Percentiles rank a stretch among this genome's conserved stretches.
Evolutionary conservation across 2,888 invertebrate species (phyloP).

Genomic region (Dusona sp.): DNA sequence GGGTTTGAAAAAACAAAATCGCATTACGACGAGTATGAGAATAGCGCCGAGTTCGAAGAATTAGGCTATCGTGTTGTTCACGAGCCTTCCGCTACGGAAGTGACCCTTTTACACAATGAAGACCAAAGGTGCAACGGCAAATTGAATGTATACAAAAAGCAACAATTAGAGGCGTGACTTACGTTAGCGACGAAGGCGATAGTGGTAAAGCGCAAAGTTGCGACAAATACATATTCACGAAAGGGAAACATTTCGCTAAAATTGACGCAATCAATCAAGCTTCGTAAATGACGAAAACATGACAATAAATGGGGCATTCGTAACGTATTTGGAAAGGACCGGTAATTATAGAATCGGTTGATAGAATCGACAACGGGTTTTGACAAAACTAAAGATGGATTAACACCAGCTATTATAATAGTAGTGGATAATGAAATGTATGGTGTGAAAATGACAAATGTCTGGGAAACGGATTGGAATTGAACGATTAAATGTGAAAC

Average conservation of each 20-base stretch:
- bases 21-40: neutral
- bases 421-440: neutral
- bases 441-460: slow-evolving; percentile 22
- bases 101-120: neutral
- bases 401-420: neutral
- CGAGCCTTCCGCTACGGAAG: slow-evolving; percentile 11
- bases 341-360: neutral
- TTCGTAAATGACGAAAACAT: slow-evolving; percentile 15
- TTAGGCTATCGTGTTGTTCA: neutral
- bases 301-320: slow-evolving; percentile 7
- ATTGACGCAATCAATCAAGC: neutral
- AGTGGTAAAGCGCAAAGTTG: neutral
- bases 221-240: slow-evolving; percentile 13
- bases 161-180: neutral
- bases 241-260: neutral
- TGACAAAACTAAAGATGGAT: neutral
- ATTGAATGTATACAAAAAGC: slow-evolving; percentile 1
- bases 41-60: slow-evolving; percentile 7
- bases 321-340: slow-evolving; percentile 10
- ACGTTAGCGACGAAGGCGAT: slow-evolving; percentile 11
- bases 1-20: slow-evolving; percentile 1
- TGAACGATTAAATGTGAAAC: slow-evolving; percentile 1
- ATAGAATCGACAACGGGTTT: neutral
- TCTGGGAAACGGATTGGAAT: slow-evolving; percentile 8
- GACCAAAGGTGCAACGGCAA: slow-evolving; percentile 15